phyloP scores from a whole-genome alignment of 2,113 vertebrate species.

The Petaurus breviceps region DNA sequence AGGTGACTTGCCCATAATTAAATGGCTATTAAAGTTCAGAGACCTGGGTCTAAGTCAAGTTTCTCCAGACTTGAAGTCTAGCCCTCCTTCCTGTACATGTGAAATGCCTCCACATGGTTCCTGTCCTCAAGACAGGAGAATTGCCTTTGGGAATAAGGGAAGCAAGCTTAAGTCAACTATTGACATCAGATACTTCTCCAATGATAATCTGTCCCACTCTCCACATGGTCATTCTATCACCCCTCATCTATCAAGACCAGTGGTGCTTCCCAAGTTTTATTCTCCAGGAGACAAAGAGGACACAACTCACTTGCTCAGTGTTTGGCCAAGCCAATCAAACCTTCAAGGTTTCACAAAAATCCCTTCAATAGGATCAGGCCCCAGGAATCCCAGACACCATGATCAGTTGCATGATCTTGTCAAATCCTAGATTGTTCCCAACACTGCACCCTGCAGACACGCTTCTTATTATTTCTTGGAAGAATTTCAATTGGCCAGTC shows the following conservation, averaged over 20 bases:
- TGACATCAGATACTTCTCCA: not conserved
- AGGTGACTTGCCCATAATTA: not conserved
- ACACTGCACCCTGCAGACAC: not conserved
- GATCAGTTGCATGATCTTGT: not conserved
- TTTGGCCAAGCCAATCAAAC: not conserved
- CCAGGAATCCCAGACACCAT: not conserved
- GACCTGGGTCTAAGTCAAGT: not conserved
- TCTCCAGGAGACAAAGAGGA: not conserved
- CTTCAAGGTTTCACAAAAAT: not conserved
- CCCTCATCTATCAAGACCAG: not conserved
- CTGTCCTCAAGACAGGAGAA: not conserved
- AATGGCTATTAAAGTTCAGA: not conserved
- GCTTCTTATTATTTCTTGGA: not conserved
- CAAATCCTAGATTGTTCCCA: not conserved
- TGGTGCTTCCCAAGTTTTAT: not conserved
- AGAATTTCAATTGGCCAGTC: not conserved
- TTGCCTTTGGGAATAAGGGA: not conserved
- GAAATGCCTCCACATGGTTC: not conserved
- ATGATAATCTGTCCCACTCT: not conserved
- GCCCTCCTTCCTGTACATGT: not conserved
- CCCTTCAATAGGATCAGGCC: not conserved
- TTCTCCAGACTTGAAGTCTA: not conserved
- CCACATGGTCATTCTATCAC: not conserved
- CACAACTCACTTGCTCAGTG: not conserved
- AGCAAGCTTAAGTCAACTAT: not conserved